Base-by-base conservation (phyloP, 2,888 invertebrate species). In the Eupithecia centaureata region DNA sequence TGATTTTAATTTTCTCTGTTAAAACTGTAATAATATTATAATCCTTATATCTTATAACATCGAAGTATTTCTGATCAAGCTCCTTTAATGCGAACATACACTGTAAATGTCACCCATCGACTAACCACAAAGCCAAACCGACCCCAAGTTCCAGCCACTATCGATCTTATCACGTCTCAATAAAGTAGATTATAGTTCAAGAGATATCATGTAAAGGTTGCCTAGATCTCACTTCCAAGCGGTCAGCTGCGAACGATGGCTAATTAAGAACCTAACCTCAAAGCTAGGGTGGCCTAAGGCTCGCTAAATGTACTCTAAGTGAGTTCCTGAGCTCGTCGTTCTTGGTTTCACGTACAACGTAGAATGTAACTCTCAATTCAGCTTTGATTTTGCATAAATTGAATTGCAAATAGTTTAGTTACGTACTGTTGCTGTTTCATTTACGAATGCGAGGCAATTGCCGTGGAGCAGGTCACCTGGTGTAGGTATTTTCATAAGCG, bases 231-330 rank as follows among this genome's bases (percentile, higher is more conserved):
- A 86, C 86, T 87, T 86, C 84, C 81, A 79, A 87, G 89, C 85
- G 92, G 92, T 90, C 91, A 90, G 87, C 88, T 87, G 86, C 86
- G 80, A 85, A 86, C 84, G 90, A 89, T 88, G 86, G 88, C 88
- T 91, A 91, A 92, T 92, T 92, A 92, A 90, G 91, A 87, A 89
- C 85, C 83, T 85, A 85, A 89, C 91, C 91, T 88, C 90, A 86
- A 82, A 79, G 82, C 78, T 79, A 82, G 76, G 79, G 80, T 86
- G 81, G 87, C 79, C 82, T 86, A 82, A 86, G 89, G 87, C 87
- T 80, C 78, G 82, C 86, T 88, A 89, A 90, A 90, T 89, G 86
- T 81, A 81, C 81, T 81, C 87, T 89, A 88, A 89, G 88, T 87
- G 86, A 86, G 84, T 85, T 85, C 79, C 81, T 81, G 81, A 85